Evolutionary conservation across 2,888 invertebrate genomes (phyloP).

Genomic region (Listrodromus nycthemerus): DNA sequence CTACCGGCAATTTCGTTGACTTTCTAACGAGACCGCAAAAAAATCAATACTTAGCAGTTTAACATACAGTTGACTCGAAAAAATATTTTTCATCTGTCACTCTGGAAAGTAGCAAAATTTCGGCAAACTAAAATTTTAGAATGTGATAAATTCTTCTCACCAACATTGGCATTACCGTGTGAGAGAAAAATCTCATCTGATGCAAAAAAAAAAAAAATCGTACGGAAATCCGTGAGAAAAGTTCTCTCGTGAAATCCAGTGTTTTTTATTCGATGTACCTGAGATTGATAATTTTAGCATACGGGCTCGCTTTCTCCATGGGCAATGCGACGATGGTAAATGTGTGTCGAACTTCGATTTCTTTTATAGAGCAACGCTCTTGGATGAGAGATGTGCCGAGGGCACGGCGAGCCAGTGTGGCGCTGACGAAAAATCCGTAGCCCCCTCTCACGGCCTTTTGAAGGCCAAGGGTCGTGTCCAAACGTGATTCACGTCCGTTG

Average conservation of each 20-base stretch:
- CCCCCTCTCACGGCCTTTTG: conserved; percentile 86
- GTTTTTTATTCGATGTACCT: conserved; percentile 81
- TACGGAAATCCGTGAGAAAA: too few relatives aligned
- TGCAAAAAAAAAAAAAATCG: too few relatives aligned
- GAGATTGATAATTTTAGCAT: conserved; percentile 86
- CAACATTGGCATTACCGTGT: too few relatives aligned
- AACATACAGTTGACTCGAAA: too few relatives aligned
- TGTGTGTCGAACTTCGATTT: conserved; percentile 86
- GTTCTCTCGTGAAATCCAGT: not conserved
- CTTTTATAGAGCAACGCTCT: conserved; percentile 86
- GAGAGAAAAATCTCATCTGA: too few relatives aligned
- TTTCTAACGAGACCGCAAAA: too few relatives aligned
- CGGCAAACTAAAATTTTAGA: too few relatives aligned
- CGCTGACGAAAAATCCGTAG: conserved; percentile 88
- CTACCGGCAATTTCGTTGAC: too few relatives aligned
- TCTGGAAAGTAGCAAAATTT: too few relatives aligned
- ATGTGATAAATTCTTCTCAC: too few relatives aligned
- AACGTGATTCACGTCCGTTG: conserved; percentile 78
- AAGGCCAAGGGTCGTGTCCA: conserved; percentile 84
- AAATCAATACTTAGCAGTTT: too few relatives aligned
- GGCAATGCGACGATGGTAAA: conserved; percentile 87
- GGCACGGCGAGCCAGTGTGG: conserved; percentile 86
- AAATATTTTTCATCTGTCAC: too few relatives aligned
- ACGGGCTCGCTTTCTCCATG: conserved; percentile 86
- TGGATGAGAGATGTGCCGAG: conserved; percentile 82